phyloP scores from a whole-genome alignment of 2,113 vertebrate species.

The Amblyopsis rosae region DNA sequence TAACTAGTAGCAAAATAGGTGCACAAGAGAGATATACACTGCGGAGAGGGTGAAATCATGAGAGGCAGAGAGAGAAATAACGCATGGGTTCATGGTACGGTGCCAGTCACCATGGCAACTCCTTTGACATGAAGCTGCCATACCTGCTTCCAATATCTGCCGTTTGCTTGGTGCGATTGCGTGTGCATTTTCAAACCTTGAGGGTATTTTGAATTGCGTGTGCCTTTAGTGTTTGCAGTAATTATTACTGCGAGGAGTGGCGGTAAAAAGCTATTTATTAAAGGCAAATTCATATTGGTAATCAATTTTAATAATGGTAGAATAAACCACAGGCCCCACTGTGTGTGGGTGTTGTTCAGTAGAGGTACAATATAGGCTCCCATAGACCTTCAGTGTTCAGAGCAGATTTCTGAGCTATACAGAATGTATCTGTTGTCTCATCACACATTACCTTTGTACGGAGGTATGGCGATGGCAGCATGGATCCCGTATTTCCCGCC shows the following conservation, averaged over 20 bases:
- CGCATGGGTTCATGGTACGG: conserved; percentile 38
- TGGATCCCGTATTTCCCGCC: conserved; percentile 11
- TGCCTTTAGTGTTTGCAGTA: conserved; percentile 38
- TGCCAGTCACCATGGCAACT: conserved; percentile 69
- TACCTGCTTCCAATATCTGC: conserved; percentile 57
- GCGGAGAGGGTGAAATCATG: conserved; percentile 4
- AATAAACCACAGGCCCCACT: conserved; percentile 17
- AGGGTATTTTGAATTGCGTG: conserved; percentile 19
- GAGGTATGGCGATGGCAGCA: conserved; percentile 1
- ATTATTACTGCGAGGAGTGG: conserved; percentile 50
- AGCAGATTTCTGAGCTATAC: conserved; percentile 22
- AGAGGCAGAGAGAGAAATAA: conserved; percentile 20
- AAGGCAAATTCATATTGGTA: conserved; percentile 25
- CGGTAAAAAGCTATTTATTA: conserved; percentile 35
- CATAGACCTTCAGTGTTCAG: conserved; percentile 25
- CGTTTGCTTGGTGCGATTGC: conserved; percentile 23
- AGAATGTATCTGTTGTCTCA: conserved; percentile 10
- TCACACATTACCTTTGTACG: not conserved
- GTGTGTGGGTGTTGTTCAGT: not conserved
- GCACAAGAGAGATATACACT: conserved; percentile 18
- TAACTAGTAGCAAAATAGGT: conserved; percentile 23
- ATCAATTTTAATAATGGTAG: conserved; percentile 48
- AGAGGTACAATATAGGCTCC: not conserved
- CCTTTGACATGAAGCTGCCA: conserved; percentile 67
- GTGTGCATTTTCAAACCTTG: conserved; percentile 5